A percentile compares a stretch with the other conserved stretches of the same genome.
phyloP scores from a whole-genome alignment of 2,113 vertebrate genomes.

The Chunga burmeisteri region DNA sequence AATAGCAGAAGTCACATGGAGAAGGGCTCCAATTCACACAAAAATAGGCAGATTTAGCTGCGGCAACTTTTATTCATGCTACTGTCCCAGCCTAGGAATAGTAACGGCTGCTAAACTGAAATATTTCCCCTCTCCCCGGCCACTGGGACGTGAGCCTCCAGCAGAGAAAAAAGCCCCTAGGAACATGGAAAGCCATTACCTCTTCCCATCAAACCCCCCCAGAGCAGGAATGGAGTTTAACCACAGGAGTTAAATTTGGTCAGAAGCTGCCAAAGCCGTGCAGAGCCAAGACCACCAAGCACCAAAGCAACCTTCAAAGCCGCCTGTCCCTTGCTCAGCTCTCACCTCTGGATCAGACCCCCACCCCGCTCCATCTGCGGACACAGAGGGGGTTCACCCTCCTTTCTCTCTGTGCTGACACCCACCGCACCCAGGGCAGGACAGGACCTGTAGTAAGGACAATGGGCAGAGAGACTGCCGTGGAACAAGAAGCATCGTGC shows the following conservation, averaged over 20 bases:
- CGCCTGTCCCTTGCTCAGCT: neutral
- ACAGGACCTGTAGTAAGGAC: too few relatives aligned
- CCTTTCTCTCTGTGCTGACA: too few relatives aligned
- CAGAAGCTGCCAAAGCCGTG: neutral
- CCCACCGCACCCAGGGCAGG: neutral
- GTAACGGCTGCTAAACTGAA: neutral
- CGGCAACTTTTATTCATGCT: neutral
- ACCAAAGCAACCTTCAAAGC: neutral
- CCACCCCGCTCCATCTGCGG: rapidly evolving
- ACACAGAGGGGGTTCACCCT: neutral
- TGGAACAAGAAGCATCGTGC: rapidly evolving
- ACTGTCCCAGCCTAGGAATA: neutral
- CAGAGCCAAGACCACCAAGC: rapidly evolving
- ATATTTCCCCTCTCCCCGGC: neutral
- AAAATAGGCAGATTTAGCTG: conserved; percentile 44
- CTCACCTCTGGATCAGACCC: neutral
- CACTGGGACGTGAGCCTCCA: neutral
- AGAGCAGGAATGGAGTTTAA: neutral
- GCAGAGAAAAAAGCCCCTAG: neutral
- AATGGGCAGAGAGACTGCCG: rapidly evolving
- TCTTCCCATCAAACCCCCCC: neutral
- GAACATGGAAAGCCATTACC: neutral
- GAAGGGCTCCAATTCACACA: conserved; percentile 34
- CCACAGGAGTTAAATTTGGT: rapidly evolving
- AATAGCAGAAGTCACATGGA: conserved; percentile 55